Evolutionary conservation across 2,797 vertebrate genomes (phyloP).

Genomic region (Gymnothorax javanicus): DNA sequence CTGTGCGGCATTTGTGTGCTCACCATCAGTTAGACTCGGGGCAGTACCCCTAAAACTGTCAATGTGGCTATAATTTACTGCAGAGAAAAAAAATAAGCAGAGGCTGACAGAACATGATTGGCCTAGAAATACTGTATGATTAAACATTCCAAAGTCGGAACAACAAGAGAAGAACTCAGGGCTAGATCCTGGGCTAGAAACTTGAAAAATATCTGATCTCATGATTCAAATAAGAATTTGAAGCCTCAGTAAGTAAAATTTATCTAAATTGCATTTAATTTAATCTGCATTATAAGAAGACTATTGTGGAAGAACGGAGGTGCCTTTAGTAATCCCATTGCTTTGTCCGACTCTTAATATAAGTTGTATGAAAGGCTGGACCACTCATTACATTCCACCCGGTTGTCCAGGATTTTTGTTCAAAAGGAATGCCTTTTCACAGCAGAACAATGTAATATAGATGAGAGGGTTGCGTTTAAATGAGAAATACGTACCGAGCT

Average conservation of each 20-base stretch:
- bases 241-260: background rate
- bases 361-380: background rate
- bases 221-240: background rate
- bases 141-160: background rate
- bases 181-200: background rate
- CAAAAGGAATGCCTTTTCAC: background rate
- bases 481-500: background rate
- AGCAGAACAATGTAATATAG: background rate
- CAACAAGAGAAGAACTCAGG: background rate
- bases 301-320: slow-evolving; percentile 55
- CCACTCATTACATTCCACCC: background rate
- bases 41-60: background rate
- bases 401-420: background rate
- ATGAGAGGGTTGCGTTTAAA: background rate
- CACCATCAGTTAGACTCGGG: background rate
- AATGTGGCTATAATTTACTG: background rate
- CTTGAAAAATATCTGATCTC: background rate
- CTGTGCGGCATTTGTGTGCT: background rate
- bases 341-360: slow-evolving; percentile 46
- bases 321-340: slow-evolving; percentile 61
- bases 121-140: background rate
- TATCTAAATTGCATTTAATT: slow-evolving; percentile 53
- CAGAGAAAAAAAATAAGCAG: background rate
- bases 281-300: slow-evolving; percentile 53
- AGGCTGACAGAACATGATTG: background rate